phyloP scores from a whole-genome alignment of 2,888 invertebrate genomes.

The Mycogona germanica region DNA sequence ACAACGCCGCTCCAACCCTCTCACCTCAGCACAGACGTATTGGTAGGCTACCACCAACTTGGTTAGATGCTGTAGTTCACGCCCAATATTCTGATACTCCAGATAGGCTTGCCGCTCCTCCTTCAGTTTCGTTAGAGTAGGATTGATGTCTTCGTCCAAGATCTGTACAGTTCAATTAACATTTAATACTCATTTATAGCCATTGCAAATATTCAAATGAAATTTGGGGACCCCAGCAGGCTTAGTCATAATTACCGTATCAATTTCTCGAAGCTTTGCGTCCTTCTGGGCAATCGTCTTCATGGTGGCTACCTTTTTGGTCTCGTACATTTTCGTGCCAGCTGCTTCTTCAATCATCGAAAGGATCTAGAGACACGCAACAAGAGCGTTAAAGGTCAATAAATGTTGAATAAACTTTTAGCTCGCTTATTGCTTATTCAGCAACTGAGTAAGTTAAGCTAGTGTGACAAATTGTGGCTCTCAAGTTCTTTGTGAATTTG shows the following conservation, averaged over 20 bases:
- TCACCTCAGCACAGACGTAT: conserved; percentile 44
- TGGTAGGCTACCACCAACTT: conserved; percentile 61
- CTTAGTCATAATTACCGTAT: conserved; percentile 42
- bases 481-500: no score
- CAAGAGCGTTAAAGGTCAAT: background rate
- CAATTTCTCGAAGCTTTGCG: conserved; percentile 72
- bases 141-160: conserved; percentile 70
- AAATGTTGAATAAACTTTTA: no score
- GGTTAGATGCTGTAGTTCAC: conserved; percentile 70
- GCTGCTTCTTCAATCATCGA: conserved; percentile 99
- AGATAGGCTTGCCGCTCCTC: conserved; percentile 71
- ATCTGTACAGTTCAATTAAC: conserved; percentile 31
- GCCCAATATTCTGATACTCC: conserved; percentile 70
- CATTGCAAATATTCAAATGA: background rate
- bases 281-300: conserved; percentile 88
- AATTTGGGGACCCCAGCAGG: background rate
- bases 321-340: conserved; percentile 93
- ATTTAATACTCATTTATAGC: conserved; percentile 3
- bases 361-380: conserved; percentile 49
- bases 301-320: conserved; percentile 73
- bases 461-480: no score
- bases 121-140: conserved; percentile 70
- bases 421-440: no score
- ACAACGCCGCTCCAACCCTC: background rate
- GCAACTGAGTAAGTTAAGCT: no score